A percentile compares a stretch with the other conserved stretches of the same genome.
phyloP scores from a whole-genome alignment of 1,140 invertebrate species.

The Bombus consobrinus region DNA sequence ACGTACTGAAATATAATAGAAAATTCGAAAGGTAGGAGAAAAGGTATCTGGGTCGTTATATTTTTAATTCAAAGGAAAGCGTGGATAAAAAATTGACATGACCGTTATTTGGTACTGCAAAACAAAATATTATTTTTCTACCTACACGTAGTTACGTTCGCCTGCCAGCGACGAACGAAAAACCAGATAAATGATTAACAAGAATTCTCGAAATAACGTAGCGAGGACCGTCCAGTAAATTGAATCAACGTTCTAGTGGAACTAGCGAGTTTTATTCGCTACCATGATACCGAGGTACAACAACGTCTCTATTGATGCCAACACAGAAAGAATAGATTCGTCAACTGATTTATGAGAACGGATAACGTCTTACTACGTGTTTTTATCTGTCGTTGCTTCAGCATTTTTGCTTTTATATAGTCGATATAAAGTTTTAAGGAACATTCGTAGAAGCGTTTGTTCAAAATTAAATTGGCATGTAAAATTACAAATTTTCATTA shows the following conservation, averaged over 20 bases:
- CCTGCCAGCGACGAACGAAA: not conserved
- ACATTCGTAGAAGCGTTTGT: not conserved
- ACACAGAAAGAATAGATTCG: not conserved
- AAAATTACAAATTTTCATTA: too few species aligned
- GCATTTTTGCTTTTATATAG: not conserved
- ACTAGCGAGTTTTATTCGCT: not conserved
- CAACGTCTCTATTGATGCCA: too few species aligned
- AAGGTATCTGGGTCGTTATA: not conserved
- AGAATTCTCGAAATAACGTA: constrained; percentile 21
- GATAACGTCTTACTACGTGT: not conserved
- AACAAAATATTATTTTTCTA: not conserved
- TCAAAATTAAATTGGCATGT: too few species aligned
- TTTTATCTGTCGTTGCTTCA: not conserved
- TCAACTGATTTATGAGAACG: not conserved
- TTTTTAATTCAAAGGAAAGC: not conserved
- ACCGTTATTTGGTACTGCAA: not conserved
- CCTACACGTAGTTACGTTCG: not conserved
- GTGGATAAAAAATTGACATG: not conserved
- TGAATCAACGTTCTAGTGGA: not conserved
- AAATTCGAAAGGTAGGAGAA: not conserved
- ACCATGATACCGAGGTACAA: too few species aligned
- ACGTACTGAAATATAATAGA: not conserved
- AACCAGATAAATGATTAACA: constrained; percentile 4
- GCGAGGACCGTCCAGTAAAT: not conserved
- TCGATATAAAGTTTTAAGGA: not conserved